Conservation (phyloP, 2,888 invertebrate genomes). For the Stenoptilia bipunctidactyla region DNA sequence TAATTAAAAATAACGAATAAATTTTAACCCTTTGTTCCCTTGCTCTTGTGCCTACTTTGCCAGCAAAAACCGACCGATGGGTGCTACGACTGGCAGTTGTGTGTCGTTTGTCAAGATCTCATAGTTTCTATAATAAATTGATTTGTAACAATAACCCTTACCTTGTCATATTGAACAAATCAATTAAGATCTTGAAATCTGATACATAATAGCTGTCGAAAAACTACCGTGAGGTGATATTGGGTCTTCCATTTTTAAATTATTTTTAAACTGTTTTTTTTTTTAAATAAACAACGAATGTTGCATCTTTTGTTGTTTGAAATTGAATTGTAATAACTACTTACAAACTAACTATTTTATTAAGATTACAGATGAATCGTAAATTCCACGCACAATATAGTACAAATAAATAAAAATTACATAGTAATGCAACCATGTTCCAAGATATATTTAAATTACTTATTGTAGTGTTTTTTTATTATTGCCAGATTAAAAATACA, state of each 20-base stretch:
- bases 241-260: slow-evolving; percentile 29
- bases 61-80: too few relatives aligned
- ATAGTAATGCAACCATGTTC: slow-evolving; percentile 37
- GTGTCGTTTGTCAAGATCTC: too few relatives aligned
- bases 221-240: slow-evolving; percentile 26
- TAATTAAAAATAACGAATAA: too few relatives aligned
- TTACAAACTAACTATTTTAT: slow-evolving; percentile 29
- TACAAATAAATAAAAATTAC: slow-evolving; percentile 43
- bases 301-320: slow-evolving; percentile 23
- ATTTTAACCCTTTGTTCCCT: too few relatives aligned
- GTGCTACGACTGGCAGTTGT: too few relatives aligned
- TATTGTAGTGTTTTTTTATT: not conserved
- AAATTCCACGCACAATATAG: slow-evolving; percentile 50
- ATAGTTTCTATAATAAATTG: too few relatives aligned
- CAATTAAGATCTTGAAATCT: slow-evolving; percentile 35
- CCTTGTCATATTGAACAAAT: not conserved
- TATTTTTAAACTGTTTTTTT: slow-evolving; percentile 17
- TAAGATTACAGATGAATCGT: slow-evolving; percentile 21
- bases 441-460: slow-evolving; percentile 16
- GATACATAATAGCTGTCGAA: slow-evolving; percentile 29
- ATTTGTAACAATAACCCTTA: too few relatives aligned
- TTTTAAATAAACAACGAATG: slow-evolving; percentile 28
- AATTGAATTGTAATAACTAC: slow-evolving; percentile 20
- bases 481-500: not conserved
- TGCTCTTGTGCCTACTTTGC: too few relatives aligned